phyloP scores from a whole-genome alignment of 1,140 invertebrate species.

The Ceratoteleas bidentatus region DNA sequence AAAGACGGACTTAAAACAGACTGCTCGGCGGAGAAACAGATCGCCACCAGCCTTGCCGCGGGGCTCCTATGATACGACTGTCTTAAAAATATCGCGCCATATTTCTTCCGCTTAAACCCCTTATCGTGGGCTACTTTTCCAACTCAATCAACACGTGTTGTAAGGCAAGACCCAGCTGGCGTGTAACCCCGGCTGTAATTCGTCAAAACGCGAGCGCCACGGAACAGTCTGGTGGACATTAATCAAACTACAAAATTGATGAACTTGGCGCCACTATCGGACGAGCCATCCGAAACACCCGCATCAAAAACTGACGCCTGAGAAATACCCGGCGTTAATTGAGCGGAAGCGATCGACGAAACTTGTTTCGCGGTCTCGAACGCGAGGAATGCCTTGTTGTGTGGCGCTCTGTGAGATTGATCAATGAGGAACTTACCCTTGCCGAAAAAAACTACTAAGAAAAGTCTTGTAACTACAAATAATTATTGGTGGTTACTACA shows the following conservation, averaged over 20 bases:
- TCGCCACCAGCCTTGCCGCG: no score
- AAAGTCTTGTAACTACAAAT: no score
- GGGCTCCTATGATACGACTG: constrained; percentile 17
- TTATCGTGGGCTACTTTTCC: constrained; percentile 46
- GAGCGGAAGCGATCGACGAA: constrained; percentile 30
- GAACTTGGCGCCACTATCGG: constrained; percentile 50
- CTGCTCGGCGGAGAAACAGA: no score
- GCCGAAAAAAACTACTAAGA: no score
- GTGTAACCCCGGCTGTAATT: constrained; percentile 48
- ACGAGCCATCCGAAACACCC: constrained; percentile 51
- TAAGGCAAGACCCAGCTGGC: constrained; percentile 50
- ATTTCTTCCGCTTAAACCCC: constrained; percentile 41
- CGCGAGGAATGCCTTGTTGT: no score
- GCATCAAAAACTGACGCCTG: constrained; percentile 55
- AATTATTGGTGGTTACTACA: no score
- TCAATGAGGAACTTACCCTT: no score
- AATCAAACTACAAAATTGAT: constrained; percentile 64
- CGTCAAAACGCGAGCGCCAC: constrained; percentile 51
- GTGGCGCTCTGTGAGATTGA: no score
- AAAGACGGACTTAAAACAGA: no score
- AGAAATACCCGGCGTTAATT: constrained; percentile 58
- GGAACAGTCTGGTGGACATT: constrained; percentile 49
- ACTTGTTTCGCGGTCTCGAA: constrained; percentile 19
- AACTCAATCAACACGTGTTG: constrained; percentile 55
- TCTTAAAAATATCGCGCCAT: constrained; percentile 35